Evolutionary conservation across 2,797 vertebrate species (phyloP).

Genomic region (Tamandua tetradactyla): DNA sequence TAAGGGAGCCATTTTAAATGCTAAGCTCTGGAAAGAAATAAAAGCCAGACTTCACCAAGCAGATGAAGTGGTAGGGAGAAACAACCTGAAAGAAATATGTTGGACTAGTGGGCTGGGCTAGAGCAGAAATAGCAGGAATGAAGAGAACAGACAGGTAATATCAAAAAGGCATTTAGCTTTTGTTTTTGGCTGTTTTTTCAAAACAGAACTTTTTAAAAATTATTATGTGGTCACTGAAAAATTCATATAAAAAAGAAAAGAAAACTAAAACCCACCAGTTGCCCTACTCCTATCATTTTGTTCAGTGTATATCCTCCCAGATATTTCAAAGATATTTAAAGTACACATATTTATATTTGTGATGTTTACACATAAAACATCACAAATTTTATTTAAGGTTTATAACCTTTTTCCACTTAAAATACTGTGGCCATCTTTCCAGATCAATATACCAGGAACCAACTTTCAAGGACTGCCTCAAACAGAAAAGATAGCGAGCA

Average conservation of each 20-base stretch:
- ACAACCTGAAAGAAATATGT: neutral
- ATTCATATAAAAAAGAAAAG: neutral
- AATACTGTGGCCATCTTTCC: slow-evolving; percentile 23
- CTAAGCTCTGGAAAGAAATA: neutral
- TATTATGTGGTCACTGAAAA: slow-evolving; percentile 16
- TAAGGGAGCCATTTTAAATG: neutral
- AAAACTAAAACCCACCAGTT: slow-evolving; percentile 21
- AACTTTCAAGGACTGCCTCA: slow-evolving; percentile 20
- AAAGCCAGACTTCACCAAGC: too few species aligned
- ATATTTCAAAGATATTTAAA: slow-evolving; percentile 4
- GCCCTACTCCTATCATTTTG: neutral
- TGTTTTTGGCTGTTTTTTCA: neutral
- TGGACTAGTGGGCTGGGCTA: neutral
- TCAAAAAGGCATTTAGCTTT: neutral
- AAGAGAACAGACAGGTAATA: neutral
- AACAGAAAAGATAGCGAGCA: neutral
- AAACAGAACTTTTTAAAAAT: neutral
- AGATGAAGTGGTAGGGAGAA: neutral
- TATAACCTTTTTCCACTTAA: neutral
- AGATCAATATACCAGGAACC: neutral
- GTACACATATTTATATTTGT: neutral
- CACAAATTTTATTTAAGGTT: neutral
- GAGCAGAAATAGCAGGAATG: neutral
- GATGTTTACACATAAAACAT: too few species aligned
- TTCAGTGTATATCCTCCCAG: neutral